Evolutionary conservation across 2,797 vertebrate species (phyloP).

Genomic region (Centroberyx gerrardi): DNA sequence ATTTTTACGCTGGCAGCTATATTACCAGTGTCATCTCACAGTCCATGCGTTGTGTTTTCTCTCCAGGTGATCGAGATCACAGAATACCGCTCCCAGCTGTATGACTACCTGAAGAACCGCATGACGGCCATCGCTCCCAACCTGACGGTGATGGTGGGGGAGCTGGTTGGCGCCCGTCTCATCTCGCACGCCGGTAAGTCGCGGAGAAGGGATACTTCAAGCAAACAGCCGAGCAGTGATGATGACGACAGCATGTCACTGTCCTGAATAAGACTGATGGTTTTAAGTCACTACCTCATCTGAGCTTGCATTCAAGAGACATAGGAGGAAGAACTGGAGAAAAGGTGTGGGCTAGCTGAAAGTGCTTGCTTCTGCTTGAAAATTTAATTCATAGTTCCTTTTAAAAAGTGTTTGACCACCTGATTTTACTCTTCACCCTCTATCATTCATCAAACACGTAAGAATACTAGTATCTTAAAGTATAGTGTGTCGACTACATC

Average conservation of each 20-base stretch:
- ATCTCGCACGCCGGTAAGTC: constrained; percentile 95
- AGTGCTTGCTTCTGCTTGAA: too few relatives aligned
- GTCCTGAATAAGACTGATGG: constrained; percentile 76
- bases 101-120: constrained; percentile 97
- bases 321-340: neutral
- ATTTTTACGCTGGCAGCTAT: neutral
- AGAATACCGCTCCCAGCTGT: constrained; percentile 95
- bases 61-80: constrained; percentile 96
- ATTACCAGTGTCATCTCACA: accelerated
- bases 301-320: constrained; percentile 81
- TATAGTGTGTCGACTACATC: too few relatives aligned
- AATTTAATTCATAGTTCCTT: too few relatives aligned
- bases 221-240: constrained; percentile 69
- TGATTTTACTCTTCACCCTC: too few relatives aligned
- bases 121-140: constrained; percentile 99
- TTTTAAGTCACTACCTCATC: constrained; percentile 96
- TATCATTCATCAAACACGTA: too few relatives aligned
- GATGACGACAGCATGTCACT: constrained; percentile 76
- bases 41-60: neutral
- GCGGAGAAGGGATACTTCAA: accelerated
- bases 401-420: too few relatives aligned
- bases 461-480: too few relatives aligned
- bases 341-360: too few relatives aligned
- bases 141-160: constrained; percentile 96
- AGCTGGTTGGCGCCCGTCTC: constrained; percentile 96